Percentiles rank a stretch among this genome's conserved stretches.
Evolutionary conservation across 2,113 vertebrate genomes (phyloP).

Genomic region (Gavialis gangeticus): DNA sequence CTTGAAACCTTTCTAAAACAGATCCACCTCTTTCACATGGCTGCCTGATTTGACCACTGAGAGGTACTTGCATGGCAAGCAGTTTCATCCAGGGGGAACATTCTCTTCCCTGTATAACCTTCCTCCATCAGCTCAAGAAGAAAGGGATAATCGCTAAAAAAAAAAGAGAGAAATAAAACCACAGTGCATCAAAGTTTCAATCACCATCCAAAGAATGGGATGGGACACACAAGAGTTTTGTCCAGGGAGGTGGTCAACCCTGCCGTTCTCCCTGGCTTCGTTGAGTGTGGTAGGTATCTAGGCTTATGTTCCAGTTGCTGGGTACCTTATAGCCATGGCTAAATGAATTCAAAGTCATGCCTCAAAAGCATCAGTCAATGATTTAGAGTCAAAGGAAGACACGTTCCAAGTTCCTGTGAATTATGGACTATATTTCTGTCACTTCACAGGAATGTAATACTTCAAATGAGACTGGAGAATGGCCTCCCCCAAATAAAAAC

Average conservation of each 20-base stretch:
- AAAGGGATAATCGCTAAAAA: background rate
- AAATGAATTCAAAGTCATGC: background rate
- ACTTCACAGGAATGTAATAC: slow-evolving; percentile 20
- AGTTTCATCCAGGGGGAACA: too few species aligned
- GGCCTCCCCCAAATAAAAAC: background rate
- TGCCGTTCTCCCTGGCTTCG: background rate
- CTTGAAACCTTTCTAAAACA: too few species aligned
- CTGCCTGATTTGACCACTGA: too few species aligned
- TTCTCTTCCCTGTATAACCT: background rate
- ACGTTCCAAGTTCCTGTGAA: background rate
- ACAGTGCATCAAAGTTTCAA: background rate
- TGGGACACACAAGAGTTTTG: background rate
- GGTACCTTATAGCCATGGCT: background rate
- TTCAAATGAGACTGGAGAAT: slow-evolving; percentile 31
- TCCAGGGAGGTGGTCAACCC: background rate
- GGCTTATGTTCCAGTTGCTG: background rate
- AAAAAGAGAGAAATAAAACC: background rate
- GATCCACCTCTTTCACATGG: too few species aligned
- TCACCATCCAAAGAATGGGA: background rate
- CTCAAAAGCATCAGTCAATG: background rate
- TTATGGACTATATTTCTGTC: slow-evolving; percentile 40
- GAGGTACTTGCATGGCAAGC: too few species aligned
- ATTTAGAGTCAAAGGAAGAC: background rate
- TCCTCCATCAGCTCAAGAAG: background rate
- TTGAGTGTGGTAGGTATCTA: background rate